These are phyloP conservation scores for Rhagoletis zephyria DNA, from an alignment of 1,140 invertebrate species.

Conservation along the genomic window DNA sequence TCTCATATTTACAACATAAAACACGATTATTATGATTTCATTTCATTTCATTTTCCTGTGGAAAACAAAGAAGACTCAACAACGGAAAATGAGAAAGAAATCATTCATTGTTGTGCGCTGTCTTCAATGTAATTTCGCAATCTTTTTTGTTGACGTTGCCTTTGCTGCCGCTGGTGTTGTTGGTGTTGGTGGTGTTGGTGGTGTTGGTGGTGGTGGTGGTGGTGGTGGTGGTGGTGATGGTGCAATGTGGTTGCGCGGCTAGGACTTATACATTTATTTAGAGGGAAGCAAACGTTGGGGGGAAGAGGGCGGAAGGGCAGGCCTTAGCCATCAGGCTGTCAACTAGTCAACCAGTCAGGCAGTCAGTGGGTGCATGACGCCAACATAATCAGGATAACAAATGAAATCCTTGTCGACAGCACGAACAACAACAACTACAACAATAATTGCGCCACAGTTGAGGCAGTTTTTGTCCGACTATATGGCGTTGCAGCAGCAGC, in stretches of 20 bases:
- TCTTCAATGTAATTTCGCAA: conserved; percentile 48
- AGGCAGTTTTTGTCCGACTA: conserved; percentile 14
- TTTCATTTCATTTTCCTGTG: conserved; percentile 57
- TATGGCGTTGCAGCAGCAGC: background rate
- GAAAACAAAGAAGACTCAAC: conserved; percentile 56
- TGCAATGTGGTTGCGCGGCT: no score
- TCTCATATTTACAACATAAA: conserved; percentile 55
- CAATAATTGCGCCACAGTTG: conserved; percentile 5
- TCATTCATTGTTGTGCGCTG: conserved; percentile 55
- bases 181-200: no score
- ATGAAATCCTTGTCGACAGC: conserved; percentile 59
- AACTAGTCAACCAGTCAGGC: conserved; percentile 52
- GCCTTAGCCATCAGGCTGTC: conserved; percentile 43
- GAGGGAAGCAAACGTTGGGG: background rate
- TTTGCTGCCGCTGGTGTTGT: no score
- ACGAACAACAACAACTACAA: conserved; percentile 30
- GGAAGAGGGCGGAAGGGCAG: conserved; percentile 27
- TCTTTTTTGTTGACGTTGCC: conserved; percentile 13
- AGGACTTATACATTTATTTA: background rate
- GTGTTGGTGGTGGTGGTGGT: background rate
- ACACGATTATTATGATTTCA: conserved; percentile 57
- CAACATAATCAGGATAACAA: conserved; percentile 59
- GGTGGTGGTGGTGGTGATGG: no score
- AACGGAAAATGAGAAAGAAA: conserved; percentile 54
- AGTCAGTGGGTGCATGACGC: conserved; percentile 48